Percentiles rank a stretch among this genome's conserved stretches.
Evolutionary conservation across 2,888 invertebrate genomes (phyloP).

Genomic region (Amphipoea lucens): DNA sequence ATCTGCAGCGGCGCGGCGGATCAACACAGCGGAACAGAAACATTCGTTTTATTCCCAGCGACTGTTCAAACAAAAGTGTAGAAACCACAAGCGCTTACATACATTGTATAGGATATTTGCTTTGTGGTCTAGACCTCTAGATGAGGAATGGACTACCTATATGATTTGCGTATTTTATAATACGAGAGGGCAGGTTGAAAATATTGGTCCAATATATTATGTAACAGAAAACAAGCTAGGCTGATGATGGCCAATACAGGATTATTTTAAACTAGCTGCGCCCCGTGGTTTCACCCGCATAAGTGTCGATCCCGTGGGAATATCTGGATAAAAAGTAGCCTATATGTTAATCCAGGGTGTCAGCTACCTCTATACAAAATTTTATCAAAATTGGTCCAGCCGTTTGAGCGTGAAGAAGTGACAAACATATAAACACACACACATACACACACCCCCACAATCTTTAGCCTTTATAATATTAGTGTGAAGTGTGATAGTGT

Average conservation of each 20-base stretch:
- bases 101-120: constrained; percentile 18
- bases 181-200: not conserved
- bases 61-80: constrained; percentile 15
- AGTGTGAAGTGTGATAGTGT: too few relatives aligned
- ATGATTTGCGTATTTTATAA: not conserved
- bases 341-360: too few relatives aligned
- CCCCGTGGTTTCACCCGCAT: too few relatives aligned
- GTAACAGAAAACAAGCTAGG: not conserved
- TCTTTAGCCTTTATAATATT: too few relatives aligned
- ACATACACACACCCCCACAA: too few relatives aligned
- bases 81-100: constrained; percentile 27
- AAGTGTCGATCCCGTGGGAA: too few relatives aligned
- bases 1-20: constrained; percentile 2
- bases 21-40: constrained; percentile 33
- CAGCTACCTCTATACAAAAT: too few relatives aligned
- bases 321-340: too few relatives aligned
- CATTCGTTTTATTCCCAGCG: constrained; percentile 34
- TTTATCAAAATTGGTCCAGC: too few relatives aligned
- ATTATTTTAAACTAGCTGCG: too few relatives aligned
- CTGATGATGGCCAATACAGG: not conserved
- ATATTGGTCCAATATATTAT: not conserved
- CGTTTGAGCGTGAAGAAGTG: too few relatives aligned
- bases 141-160: not conserved
- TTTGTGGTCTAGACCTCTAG: constrained; percentile 7
- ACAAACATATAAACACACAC: too few relatives aligned